Percentiles rank a stretch among this genome's conserved stretches.
phyloP scores from a whole-genome alignment of 2,888 invertebrate genomes.

The Orthonevra nobilis region DNA sequence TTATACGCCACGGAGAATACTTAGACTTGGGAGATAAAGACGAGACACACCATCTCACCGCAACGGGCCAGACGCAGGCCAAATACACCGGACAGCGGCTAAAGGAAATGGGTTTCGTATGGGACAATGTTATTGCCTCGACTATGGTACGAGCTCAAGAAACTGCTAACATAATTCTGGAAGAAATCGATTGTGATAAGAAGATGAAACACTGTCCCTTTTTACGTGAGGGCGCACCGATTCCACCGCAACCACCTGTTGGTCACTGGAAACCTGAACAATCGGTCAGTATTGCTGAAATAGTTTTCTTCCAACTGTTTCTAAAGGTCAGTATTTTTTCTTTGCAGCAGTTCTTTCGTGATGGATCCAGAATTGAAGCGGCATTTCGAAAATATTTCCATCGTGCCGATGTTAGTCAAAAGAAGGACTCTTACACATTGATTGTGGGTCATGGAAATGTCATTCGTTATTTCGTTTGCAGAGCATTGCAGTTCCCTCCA shows the following conservation, averaged over 20 bases:
- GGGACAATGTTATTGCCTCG: constrained; percentile 90
- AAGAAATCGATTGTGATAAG: constrained; percentile 83
- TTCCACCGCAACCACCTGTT: constrained; percentile 95
- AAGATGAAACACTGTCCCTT: constrained; percentile 86
- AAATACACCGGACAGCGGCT: constrained; percentile 91
- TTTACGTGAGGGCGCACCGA: constrained; percentile 95
- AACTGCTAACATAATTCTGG: constrained; percentile 91
- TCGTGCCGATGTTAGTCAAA: constrained; percentile 90
- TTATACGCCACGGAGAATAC: constrained; percentile 98
- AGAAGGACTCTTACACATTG: constrained; percentile 91
- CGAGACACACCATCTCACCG: constrained; percentile 87
- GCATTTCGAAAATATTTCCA: constrained; percentile 96
- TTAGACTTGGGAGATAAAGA: constrained; percentile 87
- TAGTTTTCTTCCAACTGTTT: constrained; percentile 17
- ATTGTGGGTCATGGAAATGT: constrained; percentile 99
- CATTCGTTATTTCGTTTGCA: constrained; percentile 96
- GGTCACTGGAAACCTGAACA: constrained; percentile 93
- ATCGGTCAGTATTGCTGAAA: constrained; percentile 82
- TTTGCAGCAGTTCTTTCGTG: constrained; percentile 92
- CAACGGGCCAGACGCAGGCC: constrained; percentile 92
- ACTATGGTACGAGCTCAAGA: constrained; percentile 97
- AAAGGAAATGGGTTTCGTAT: constrained; percentile 88
- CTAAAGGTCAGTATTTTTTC: constrained; percentile 12
- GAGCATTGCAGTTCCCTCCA: constrained; percentile 97
- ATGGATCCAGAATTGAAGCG: constrained; percentile 96